phyloP scores from a whole-genome alignment of 2,888 invertebrate genomes.

The Bibio marci region DNA sequence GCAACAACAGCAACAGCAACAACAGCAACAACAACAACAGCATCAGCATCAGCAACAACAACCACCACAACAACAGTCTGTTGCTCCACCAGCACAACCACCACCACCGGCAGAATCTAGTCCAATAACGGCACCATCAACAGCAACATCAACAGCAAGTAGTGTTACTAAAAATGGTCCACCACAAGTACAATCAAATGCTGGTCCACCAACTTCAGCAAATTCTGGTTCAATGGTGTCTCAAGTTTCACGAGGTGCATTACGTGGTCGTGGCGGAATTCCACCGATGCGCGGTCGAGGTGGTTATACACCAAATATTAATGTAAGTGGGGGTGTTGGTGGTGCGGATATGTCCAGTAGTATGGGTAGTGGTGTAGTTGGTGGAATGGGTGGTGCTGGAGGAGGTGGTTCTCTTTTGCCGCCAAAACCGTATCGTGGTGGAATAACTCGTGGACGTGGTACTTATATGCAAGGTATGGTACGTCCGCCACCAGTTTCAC shows the following conservation, averaged over 20 bases:
- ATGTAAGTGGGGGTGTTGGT: constrained; percentile 3
- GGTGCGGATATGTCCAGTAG: background rate
- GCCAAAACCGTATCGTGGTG: constrained; percentile 11
- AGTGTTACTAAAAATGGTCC: background rate
- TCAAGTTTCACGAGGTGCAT: constrained; percentile 13
- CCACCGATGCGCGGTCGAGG: constrained; percentile 15
- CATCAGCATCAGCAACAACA: constrained; percentile 6
- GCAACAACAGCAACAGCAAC: background rate
- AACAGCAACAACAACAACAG: constrained; percentile 8
- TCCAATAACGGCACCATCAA: background rate
- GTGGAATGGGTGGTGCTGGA: background rate
- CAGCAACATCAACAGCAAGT: too few relatives aligned
- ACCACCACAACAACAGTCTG: constrained; percentile 9
- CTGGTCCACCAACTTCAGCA: too few relatives aligned
- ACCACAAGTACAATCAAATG: background rate
- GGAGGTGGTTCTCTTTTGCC: constrained; percentile 7
- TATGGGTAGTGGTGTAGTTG: background rate
- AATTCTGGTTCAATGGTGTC: background rate
- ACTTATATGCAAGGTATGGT: constrained; percentile 17
- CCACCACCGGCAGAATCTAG: constrained; percentile 9
- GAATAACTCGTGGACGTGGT: constrained; percentile 4
- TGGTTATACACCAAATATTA: constrained; percentile 4
- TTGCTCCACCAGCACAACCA: constrained; percentile 12
- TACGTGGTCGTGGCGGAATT: constrained; percentile 24
- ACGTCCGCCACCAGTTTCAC: constrained; percentile 22